Evolutionary conservation across 1,140 invertebrate genomes (phyloP).

Genomic region (Mactra quadrangularis): DNA sequence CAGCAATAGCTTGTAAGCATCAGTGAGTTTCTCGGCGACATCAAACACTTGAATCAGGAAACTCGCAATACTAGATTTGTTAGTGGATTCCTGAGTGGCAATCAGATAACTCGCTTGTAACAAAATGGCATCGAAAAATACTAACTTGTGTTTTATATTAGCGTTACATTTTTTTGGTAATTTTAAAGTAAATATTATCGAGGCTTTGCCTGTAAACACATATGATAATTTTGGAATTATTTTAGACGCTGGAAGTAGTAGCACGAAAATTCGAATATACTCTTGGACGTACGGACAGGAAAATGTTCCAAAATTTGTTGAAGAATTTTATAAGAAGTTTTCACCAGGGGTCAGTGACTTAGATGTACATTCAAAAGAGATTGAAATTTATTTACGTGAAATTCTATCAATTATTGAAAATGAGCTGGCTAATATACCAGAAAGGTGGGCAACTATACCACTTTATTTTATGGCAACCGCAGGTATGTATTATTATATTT

Average conservation of each 20-base stretch:
- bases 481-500: conserved; percentile 72
- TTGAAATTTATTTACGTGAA: conserved; percentile 58
- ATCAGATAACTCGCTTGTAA: no score
- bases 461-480: conserved; percentile 85
- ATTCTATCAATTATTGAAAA: conserved; percentile 70
- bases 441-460: conserved; percentile 67
- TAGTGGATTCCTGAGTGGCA: no score
- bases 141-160: no score
- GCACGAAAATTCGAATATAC: conserved; percentile 73
- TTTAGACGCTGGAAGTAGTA: conserved; percentile 72
- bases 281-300: conserved; percentile 34
- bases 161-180: neutral
- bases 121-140: no score
- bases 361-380: conserved; percentile 14
- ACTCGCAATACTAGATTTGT: no score
- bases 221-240: conserved; percentile 66
- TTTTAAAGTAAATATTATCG: neutral
- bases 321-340: conserved; percentile 50
- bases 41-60: no score
- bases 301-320: conserved; percentile 40
- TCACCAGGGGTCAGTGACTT: conserved; percentile 68
- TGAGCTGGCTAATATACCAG: conserved; percentile 70
- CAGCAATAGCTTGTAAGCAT: no score
- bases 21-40: no score
- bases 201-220: neutral